Evolutionary conservation across 1,140 invertebrate species (phyloP).

Genomic region (Saccostrea glomerata): DNA sequence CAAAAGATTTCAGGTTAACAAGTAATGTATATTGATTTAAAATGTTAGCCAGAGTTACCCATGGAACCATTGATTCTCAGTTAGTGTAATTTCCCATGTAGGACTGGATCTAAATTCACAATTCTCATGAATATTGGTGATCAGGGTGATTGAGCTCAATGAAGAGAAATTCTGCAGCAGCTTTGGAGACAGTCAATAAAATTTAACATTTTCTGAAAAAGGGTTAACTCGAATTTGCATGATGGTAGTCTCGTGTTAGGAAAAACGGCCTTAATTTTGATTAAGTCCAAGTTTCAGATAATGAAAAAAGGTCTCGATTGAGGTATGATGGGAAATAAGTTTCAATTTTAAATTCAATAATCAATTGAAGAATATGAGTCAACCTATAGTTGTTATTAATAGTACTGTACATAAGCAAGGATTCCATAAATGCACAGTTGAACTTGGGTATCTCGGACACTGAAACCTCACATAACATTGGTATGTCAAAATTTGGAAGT

Average conservation of each 20-base stretch:
- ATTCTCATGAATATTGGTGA: constrained; percentile 34
- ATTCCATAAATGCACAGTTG: too few species aligned
- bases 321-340: too few species aligned
- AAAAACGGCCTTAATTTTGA: neutral
- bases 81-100: constrained; percentile 19
- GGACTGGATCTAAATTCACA: constrained; percentile 31
- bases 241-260: neutral
- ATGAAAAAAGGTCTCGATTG: too few species aligned
- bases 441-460: too few species aligned
- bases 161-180: constrained; percentile 19
- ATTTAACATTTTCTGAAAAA: neutral
- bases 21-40: neutral
- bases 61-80: constrained; percentile 8
- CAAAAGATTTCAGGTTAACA: constrained; percentile 8
- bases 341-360: too few species aligned
- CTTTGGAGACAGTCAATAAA: constrained; percentile 20
- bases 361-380: too few species aligned
- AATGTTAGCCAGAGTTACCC: neutral
- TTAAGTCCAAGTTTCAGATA: too few species aligned
- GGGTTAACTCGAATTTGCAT: neutral
- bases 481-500: too few species aligned
- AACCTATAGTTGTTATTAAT: too few species aligned
- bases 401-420: too few species aligned
- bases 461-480: too few species aligned
- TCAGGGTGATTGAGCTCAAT: neutral